These are phyloP conservation scores for Chorisops tibialis DNA, from an alignment of 2,888 invertebrate genomes.

Conservation along the genomic window DNA sequence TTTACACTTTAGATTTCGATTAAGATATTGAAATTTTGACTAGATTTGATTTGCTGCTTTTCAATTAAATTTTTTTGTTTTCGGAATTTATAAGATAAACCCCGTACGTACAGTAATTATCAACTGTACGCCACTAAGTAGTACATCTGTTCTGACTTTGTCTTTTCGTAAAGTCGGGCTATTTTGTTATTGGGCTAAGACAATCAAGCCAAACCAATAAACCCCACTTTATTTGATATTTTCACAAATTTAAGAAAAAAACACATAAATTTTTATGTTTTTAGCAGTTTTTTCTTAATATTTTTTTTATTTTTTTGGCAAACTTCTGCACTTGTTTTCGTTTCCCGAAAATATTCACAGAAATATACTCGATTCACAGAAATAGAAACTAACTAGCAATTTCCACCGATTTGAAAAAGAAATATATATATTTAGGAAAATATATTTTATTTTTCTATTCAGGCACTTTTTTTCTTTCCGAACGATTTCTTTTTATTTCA, in stretches of 20 bases:
- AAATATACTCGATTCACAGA: neutral
- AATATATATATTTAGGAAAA: too few species aligned
- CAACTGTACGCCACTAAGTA: constrained; percentile 47
- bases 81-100: constrained; percentile 29
- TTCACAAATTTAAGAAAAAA: neutral
- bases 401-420: too few species aligned
- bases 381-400: too few species aligned
- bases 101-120: constrained; percentile 37
- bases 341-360: constrained; percentile 11
- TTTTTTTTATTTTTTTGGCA: too few species aligned
- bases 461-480: too few species aligned
- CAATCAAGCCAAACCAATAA: constrained; percentile 21
- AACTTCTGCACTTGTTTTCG: constrained; percentile 20
- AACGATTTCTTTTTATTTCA: too few species aligned
- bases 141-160: constrained; percentile 45
- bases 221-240: neutral
- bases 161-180: constrained; percentile 34
- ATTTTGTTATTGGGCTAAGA: constrained; percentile 14
- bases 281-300: too few species aligned
- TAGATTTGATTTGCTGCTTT: constrained; percentile 6
- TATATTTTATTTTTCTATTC: too few species aligned
- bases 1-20: neutral
- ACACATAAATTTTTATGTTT: neutral
- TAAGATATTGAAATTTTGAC: constrained; percentile 9
- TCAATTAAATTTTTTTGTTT: neutral